Percentiles rank a stretch among this genome's conserved stretches.
Conservation (phyloP, 2,888 invertebrate species). For the Cataglyphis cursor region DNA sequence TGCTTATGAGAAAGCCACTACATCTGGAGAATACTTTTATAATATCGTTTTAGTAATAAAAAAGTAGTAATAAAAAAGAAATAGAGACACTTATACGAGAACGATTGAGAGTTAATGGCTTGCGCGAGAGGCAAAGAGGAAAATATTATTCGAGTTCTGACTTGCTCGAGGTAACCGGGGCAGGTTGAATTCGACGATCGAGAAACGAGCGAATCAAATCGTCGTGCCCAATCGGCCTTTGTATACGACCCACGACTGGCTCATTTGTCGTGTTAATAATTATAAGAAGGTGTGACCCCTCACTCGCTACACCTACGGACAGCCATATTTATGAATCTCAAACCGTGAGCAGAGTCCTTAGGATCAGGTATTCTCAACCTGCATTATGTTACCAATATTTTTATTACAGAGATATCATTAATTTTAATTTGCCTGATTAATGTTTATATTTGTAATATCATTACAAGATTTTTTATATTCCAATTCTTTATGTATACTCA, state of each 20-base stretch:
- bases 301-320: conserved; percentile 82
- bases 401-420: conserved; percentile 1
- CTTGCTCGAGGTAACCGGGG: conserved; percentile 30
- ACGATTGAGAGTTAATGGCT: conserved; percentile 37
- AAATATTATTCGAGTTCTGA: conserved; percentile 38
- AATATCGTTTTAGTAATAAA: conserved; percentile 37
- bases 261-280: conserved; percentile 86
- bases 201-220: conserved; percentile 72
- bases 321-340: conserved; percentile 83
- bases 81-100: background rate
- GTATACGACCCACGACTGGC: conserved; percentile 77
- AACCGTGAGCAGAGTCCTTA: conserved; percentile 73
- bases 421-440: conserved; percentile 13
- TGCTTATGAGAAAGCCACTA: background rate
- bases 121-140: conserved; percentile 11
- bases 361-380: conserved; percentile 68
- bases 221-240: conserved; percentile 69
- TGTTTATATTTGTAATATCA: background rate
- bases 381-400: conserved; percentile 21
- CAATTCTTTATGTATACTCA: background rate
- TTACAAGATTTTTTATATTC: background rate
- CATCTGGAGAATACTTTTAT: conserved; percentile 19
- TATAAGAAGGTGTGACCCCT: conserved; percentile 85
- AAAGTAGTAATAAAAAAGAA: conserved; percentile 22
- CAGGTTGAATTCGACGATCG: conserved; percentile 40